A percentile compares a stretch with the other conserved stretches of the same genome.
Conservation (phyloP, 2,888 invertebrate species). For the Colletes collaris region DNA sequence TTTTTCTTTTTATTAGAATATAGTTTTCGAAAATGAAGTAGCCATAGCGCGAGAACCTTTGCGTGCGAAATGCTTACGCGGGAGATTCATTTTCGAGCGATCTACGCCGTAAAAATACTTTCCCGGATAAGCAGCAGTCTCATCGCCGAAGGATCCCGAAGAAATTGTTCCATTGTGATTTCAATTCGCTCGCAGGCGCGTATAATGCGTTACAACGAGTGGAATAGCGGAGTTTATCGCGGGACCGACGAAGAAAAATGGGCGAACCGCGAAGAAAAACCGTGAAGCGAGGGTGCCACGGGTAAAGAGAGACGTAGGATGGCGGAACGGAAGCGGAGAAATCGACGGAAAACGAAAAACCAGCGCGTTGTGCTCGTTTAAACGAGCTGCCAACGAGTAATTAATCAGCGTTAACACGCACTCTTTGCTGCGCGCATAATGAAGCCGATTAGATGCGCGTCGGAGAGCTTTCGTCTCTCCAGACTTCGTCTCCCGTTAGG, state of each 20-base stretch:
- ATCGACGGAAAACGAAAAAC: slow-evolving; percentile 23
- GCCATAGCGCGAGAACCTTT: too few relatives aligned
- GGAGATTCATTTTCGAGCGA: not conserved
- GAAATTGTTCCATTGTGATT: slow-evolving; percentile 29
- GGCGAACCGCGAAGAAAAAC: not conserved
- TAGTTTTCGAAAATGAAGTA: too few relatives aligned
- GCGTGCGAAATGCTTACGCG: not conserved
- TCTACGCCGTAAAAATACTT: not conserved
- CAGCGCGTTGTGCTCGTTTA: slow-evolving; percentile 52
- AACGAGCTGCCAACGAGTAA: slow-evolving; percentile 67
- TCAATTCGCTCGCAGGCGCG: slow-evolving; percentile 16
- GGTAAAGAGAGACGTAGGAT: not conserved
- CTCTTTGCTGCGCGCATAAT: slow-evolving; percentile 58
- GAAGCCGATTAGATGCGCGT: slow-evolving; percentile 59
- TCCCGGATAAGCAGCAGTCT: not conserved
- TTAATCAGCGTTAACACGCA: slow-evolving; percentile 73
- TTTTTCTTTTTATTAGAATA: too few relatives aligned
- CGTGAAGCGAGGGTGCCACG: too few relatives aligned
- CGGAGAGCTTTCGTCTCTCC: slow-evolving; percentile 38
- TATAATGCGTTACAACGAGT: not conserved
- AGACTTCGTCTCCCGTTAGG: slow-evolving; percentile 43
- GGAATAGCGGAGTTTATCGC: not conserved
- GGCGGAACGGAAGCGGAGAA: slow-evolving; percentile 6
- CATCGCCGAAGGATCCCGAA: slow-evolving; percentile 3
- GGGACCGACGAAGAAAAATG: slow-evolving; percentile 4